Evolutionary conservation across 53 echinoderm and acorn worm species (phyloP).

Genomic region (Astropecten irregularis): DNA sequence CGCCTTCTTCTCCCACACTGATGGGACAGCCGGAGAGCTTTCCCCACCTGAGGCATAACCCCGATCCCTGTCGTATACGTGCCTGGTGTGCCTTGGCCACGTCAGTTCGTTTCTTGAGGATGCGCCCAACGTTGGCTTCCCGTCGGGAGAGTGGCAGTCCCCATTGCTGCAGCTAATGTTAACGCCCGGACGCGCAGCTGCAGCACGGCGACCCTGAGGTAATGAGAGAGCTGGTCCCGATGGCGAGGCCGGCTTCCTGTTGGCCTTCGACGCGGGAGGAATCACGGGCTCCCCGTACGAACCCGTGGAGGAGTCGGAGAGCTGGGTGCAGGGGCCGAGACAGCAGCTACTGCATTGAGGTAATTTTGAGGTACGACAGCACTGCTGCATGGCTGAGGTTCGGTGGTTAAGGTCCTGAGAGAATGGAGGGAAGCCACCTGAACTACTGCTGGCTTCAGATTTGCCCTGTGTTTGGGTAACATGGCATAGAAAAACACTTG

Average conservation of each 20-base stretch:
- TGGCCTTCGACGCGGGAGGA: neutral
- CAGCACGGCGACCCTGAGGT: constrained; percentile 56
- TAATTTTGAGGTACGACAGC: constrained; percentile 13
- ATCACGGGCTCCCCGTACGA: constrained; percentile 23
- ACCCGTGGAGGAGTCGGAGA: constrained; percentile 36
- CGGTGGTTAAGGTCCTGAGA: constrained; percentile 54
- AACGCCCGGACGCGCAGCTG: constrained; percentile 51
- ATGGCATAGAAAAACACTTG: neutral
- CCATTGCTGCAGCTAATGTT: neutral
- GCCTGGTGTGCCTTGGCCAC: constrained; percentile 43
- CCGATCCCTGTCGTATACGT: neutral
- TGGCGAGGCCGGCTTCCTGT: neutral
- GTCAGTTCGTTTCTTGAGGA: constrained; percentile 24
- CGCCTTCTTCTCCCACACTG: constrained; percentile 54
- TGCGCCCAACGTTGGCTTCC: too few relatives aligned
- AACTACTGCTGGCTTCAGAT: constrained; percentile 59
- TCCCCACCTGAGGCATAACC: too few relatives aligned
- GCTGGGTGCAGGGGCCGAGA: constrained; percentile 27
- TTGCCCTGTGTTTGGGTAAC: constrained; percentile 14
- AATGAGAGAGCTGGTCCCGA: constrained; percentile 25
- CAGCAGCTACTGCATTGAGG: constrained; percentile 44
- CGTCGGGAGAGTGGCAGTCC: neutral
- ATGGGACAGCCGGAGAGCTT: neutral
- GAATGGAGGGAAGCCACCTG: constrained; percentile 22
- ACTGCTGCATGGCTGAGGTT: neutral